Evolutionary conservation across 2,113 vertebrate genomes (phyloP), one percentile per base, ranked within the genome.

Genomic region (Apteryx owenii): DNA sequence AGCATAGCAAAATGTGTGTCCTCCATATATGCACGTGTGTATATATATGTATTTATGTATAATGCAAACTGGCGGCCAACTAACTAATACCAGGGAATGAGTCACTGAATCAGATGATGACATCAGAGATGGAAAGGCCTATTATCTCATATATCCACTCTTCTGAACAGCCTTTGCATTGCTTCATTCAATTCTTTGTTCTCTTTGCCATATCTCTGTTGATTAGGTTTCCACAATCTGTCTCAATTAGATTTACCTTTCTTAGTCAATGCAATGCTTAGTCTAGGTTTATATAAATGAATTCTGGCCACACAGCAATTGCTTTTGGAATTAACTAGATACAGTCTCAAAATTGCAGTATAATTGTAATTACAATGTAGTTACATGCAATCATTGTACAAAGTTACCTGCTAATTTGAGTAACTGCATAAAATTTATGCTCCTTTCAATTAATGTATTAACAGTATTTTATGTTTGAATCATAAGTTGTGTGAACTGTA

Each of bases 171-270:
- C 81, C 76, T 94, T 82, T 91, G 72, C 75, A 60, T 81, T 91
- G 86, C 92, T 94, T 96, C 95, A 96, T 95, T 97, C 95, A 97
- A 97, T 97, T 95, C 89, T 95, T 95, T 93, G 79, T 95, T 97
- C 96, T 88, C 68, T 93, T 92, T 93, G 91, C 93, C 87, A 94
- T 91, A 97, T 89, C 89, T 54, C 84, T 85, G 84, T 72, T 95
- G 93, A 97, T 96, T 96, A 96, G 91, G 94, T 97, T 96, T 94
- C 89, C 54, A 85, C 94, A 95, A 96, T 95, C 94, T 97, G 94
- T 96, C 95, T 95, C 96, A 94, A 97, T 95, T 91, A 97, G 94
- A 95, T 96, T 97, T 97, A 96, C 87, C 89, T 97, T 95, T 97
- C 79, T 79, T 31, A 93, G 94, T 95, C 93, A 95, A 95, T 93